Evolutionary conservation across 2,797 vertebrate species (phyloP), one percentile per base, ranked within the genome.

Genomic region (Ispidina picta): DNA sequence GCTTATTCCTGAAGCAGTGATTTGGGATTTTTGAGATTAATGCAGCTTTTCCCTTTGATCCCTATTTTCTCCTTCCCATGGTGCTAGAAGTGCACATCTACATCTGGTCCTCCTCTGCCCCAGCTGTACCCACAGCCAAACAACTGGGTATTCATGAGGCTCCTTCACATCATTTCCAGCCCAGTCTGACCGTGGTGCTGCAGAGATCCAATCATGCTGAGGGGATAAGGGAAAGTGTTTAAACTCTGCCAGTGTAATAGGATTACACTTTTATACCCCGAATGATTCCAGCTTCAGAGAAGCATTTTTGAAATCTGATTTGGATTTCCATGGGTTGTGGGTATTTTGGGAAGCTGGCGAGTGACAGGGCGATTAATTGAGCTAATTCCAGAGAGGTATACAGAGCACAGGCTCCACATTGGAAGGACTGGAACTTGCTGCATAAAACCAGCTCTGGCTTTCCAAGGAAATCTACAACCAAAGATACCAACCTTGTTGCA

Each of bases 161-260:
- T 83, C 7, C 33, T 79, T 25, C 65, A 6, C 5, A 63, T 48
- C 4, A 0, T 37, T 87, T 21, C 49, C 62, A 88, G 18, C 31
- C 26, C 0, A 0, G 16, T 41, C 29, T 0, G 3, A 22, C 15
- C 0, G 7, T 25, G 19, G 41, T 4, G 0, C 69, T 23, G 6
- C 49, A 25, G 60, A 46, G 55, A n/a, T 52, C 16, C 1, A 3
- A 20, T 59, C 13, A 2, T 2, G 8, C 86, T 9, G 21, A 60
- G 0, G 2, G 2, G 66, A 41, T 46, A 28, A 83, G 52, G 85
- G 37, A 19, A 49, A 72, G 51, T 1, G 2, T 64, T 89, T 74
- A n/a, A 88, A 80, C 69, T 41, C 79, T 80, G 83, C 41, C 62
- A 65, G 44, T 2, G 0, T 77, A 90, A 90, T n/a, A 88, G 78